Evolutionary conservation across 30 jellyfish, hydroid and myxozoan genomes (phyloP), one percentile per base, ranked within the genome.

Genomic region (Catostylus mosaicus): DNA sequence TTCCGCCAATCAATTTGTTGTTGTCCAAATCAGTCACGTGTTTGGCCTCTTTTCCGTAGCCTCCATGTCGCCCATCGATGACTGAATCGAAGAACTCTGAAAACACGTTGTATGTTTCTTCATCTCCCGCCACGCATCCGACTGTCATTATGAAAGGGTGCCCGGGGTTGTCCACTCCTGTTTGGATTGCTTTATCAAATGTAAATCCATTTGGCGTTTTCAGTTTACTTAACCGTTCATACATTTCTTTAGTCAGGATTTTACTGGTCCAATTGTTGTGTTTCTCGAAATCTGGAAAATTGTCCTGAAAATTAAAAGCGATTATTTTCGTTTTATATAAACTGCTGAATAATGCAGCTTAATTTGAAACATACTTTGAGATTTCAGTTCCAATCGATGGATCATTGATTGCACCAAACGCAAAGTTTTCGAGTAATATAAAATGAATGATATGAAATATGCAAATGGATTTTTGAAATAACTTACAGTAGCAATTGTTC

Each of bases 141-240:
- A 91, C 98, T 11, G 94, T 91, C 91, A 85, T 84, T 61, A 91
- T 91, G 72, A 91, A 91, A 14, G 98, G 98, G 38, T 91, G 98
- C 33, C 98, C 98, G 2, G 98, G 98, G 86, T 91, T 91, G 78
- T 91, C 98, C n/a, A 91, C 98, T n/a, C 98, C 98, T 9, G 98
- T 91, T 59, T 91, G 98, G 37, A 91, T 91, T 78, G 60, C 77
- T 24, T 72, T 51, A 68, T 91, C 96, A 20, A 91, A 81, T 10
- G 96, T 67, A 52, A 37, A 67, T 6, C 98, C 98, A 80, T 63
- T 5, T 4, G 63, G 63, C 24, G 63, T 50, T 43, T 38, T 27
- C 24, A 69, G 78, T 14, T 84, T 63, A 7, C 59, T 24, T 80
- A 90, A 48, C 75, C 40, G 66, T 22, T 80, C 70, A 60, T 90